Percentiles rank a stretch among this genome's conserved stretches.
Evolutionary conservation across 2,888 invertebrate species (phyloP).

Genomic region (Euzophera pinguis): DNA sequence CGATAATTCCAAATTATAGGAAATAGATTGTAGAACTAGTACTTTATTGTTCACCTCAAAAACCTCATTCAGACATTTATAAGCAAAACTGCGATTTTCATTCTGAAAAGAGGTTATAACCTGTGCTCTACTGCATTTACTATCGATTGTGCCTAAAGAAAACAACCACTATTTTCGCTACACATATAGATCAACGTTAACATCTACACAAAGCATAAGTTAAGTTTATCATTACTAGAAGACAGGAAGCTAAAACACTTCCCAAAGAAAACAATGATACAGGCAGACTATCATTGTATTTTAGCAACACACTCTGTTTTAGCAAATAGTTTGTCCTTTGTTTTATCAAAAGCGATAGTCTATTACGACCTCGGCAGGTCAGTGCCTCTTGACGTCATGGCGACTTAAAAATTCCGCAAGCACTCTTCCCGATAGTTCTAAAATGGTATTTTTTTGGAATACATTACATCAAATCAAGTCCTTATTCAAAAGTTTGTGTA

Average conservation of each 20-base stretch:
- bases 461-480: not conserved
- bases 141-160: no score
- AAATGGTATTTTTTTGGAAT: not conserved
- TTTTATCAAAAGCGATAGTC: slow-evolving; percentile 27
- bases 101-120: no score
- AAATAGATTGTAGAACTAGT: no score
- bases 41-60: no score
- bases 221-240: not conserved
- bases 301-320: slow-evolving; percentile 9
- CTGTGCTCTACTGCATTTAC: no score
- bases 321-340: slow-evolving; percentile 1
- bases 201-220: not conserved
- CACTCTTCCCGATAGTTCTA: slow-evolving; percentile 2
- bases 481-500: no score
- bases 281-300: slow-evolving; percentile 27
- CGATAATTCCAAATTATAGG: no score
- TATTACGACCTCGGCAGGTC: slow-evolving; percentile 65
- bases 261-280: not conserved
- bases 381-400: slow-evolving; percentile 32
- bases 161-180: no score
- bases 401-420: not conserved
- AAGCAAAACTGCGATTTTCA: no score
- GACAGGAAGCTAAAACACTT: not conserved
- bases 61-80: no score
- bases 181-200: not conserved